These are phyloP conservation scores for Strix uralensis DNA, from an alignment of 2,113 vertebrate species.

Conservation along the genomic window DNA sequence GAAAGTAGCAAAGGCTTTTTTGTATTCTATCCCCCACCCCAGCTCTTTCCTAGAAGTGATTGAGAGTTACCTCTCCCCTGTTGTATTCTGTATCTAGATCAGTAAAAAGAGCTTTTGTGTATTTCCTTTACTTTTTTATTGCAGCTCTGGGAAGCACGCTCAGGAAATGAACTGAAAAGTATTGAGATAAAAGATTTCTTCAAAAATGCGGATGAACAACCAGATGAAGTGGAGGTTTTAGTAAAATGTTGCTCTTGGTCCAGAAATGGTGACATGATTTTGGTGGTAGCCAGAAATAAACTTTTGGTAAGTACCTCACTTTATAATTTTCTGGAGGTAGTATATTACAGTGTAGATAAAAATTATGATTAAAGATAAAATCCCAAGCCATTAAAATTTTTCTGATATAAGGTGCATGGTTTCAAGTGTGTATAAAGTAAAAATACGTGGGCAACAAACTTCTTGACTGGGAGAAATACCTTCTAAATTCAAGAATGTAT, in stretches of 20 bases:
- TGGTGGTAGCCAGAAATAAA: slow-evolving; percentile 85
- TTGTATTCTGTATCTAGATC: neutral
- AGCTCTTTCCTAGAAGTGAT: neutral
- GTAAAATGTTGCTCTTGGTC: slow-evolving; percentile 92
- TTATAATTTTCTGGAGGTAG: neutral
- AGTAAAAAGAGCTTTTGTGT: neutral
- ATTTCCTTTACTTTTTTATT: neutral
- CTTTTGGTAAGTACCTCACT: slow-evolving; percentile 82
- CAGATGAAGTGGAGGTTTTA: slow-evolving; percentile 79
- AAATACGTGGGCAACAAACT: neutral
- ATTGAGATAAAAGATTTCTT: slow-evolving; percentile 81
- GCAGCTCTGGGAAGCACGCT: slow-evolving; percentile 85
- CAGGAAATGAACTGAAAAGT: slow-evolving; percentile 85
- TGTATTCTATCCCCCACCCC: neutral
- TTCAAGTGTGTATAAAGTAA: neutral
- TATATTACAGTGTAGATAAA: neutral
- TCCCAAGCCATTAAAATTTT: neutral
- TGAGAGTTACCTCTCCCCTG: neutral
- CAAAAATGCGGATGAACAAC: slow-evolving; percentile 68
- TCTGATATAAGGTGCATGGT: neutral
- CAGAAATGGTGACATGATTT: slow-evolving; percentile 76
- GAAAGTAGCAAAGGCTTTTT: neutral
- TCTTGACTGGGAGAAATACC: neutral
- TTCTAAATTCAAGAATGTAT: neutral
- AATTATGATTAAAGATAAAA: neutral